These are phyloP conservation scores for Cephalopholis sonnerati DNA, from an alignment of 2,113 vertebrate genomes.

Conservation along the genomic window DNA sequence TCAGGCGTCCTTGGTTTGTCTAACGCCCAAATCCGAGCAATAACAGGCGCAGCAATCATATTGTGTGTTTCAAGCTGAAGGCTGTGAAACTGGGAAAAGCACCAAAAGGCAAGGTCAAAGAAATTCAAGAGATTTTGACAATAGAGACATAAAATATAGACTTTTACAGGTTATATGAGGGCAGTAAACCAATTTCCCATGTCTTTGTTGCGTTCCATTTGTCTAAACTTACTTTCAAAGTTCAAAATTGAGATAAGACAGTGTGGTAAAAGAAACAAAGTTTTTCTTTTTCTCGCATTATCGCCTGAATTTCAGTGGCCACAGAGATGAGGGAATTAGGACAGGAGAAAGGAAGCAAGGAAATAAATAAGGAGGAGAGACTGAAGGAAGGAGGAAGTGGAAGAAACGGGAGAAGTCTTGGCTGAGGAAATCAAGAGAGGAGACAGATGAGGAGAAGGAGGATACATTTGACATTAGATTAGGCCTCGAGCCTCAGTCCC, in stretches of 20 bases:
- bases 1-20: not conserved
- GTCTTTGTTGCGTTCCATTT: not conserved
- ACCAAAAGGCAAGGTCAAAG: not conserved
- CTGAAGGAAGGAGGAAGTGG: constrained; percentile 9
- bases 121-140: not conserved
- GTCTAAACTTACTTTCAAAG: not conserved
- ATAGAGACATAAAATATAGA: not conserved
- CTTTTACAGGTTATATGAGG: not conserved
- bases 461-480: constrained; percentile 68
- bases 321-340: not conserved
- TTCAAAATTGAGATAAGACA: not conserved
- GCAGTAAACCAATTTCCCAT: not conserved
- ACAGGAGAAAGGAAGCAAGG: constrained; percentile 6
- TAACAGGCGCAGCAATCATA: not conserved
- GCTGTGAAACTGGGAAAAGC: no score
- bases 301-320: not conserved
- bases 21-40: not conserved
- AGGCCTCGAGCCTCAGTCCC: constrained; percentile 53
- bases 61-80: not conserved
- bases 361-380: constrained; percentile 12
- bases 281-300: not conserved
- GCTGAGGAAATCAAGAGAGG: constrained; percentile 35
- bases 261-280: not conserved
- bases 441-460: constrained; percentile 40
- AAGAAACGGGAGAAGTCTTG: constrained; percentile 12